Conservation (phyloP, 2,888 invertebrate genomes). For the Seira ritae region DNA sequence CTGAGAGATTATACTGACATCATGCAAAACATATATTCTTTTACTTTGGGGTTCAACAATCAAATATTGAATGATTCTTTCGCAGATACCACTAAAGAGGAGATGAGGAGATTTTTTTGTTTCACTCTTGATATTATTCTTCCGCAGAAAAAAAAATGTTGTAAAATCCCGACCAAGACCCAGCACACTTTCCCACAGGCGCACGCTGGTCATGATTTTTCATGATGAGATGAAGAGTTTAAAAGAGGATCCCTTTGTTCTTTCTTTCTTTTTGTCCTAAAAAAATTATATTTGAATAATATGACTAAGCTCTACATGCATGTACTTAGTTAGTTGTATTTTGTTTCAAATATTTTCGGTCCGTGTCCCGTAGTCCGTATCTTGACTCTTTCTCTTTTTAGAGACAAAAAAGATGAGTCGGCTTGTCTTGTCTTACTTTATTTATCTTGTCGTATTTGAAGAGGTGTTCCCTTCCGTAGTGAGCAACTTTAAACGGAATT, state of each 20-base stretch:
- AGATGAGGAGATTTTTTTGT: constrained; percentile 25
- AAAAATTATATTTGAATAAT: not conserved
- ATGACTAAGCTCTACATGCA: not conserved
- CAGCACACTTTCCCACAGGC: constrained; percentile 53
- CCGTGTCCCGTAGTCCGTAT: not conserved
- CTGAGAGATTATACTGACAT: constrained; percentile 3
- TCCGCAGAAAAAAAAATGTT: too few relatives aligned
- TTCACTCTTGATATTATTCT: too few relatives aligned
- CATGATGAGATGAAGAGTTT: constrained; percentile 48
- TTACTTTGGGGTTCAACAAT: not conserved
- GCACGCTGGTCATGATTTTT: constrained; percentile 61
- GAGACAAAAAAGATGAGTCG: constrained; percentile 10
- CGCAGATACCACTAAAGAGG: not conserved
- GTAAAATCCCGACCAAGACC: constrained; percentile 30
- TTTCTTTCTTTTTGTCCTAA: not conserved
- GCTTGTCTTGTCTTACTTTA: constrained; percentile 2
- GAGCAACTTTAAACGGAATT: constrained; percentile 1
- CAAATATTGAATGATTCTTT: constrained; percentile 10
- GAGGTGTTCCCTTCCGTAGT: constrained; percentile 16
- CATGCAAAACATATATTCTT: not conserved
- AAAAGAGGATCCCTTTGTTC: not conserved
- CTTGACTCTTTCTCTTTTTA: too few relatives aligned
- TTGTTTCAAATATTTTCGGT: not conserved
- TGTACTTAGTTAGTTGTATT: too few relatives aligned
- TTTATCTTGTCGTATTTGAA: not conserved